These are phyloP conservation scores for Tetragnatha versicolor DNA, from an alignment of 1,140 invertebrate species.

Conservation along the genomic window DNA sequence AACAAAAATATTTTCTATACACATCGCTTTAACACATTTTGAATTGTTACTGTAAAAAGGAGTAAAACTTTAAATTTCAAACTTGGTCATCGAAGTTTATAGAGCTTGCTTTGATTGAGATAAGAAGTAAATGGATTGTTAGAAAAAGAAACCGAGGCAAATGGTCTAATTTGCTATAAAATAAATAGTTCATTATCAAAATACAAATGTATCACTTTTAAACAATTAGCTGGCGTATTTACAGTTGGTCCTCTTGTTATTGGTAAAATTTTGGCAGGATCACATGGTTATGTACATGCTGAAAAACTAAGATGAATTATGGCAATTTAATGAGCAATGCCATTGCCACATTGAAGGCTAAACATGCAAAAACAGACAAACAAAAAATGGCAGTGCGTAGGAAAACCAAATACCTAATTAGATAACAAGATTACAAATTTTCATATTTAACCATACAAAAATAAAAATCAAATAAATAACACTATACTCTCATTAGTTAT, in stretches of 20 bases:
- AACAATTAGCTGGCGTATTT: too few species aligned
- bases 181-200: too few species aligned
- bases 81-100: too few species aligned
- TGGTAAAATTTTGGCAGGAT: constrained; percentile 38
- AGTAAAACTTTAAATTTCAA: too few species aligned
- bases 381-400: constrained; percentile 38
- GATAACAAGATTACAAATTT: constrained; percentile 12
- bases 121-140: too few species aligned
- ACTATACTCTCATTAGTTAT: not conserved
- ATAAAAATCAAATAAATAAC: constrained; percentile 24
- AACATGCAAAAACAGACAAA: not conserved
- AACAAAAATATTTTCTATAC: too few species aligned
- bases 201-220: too few species aligned
- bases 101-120: too few species aligned
- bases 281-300: constrained; percentile 25
- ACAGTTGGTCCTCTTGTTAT: constrained; percentile 25
- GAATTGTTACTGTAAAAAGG: too few species aligned
- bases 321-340: constrained; percentile 3
- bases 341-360: not conserved
- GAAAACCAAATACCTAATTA: constrained; percentile 3
- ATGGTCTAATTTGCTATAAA: too few species aligned
- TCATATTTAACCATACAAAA: constrained; percentile 12
- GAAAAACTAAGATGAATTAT: not conserved
- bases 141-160: too few species aligned
- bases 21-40: too few species aligned